Conservation (phyloP, 1,140 invertebrate genomes). For the Homalodisca vitripennis region DNA sequence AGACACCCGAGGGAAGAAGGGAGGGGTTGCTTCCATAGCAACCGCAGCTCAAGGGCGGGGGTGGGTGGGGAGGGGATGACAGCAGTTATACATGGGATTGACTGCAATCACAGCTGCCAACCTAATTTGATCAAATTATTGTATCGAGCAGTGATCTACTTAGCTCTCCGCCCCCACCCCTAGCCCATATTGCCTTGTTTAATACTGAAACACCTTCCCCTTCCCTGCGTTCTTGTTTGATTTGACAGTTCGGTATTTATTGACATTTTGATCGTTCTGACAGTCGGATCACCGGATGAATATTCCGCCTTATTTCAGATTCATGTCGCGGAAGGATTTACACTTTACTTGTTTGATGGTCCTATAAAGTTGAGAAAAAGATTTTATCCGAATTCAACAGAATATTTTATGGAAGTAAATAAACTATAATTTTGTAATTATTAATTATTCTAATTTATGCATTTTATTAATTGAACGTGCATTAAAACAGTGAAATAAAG, state of each 20-base stretch:
- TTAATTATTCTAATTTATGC: too few species aligned
- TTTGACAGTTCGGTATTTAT: not conserved
- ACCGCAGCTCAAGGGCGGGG: conserved; percentile 11
- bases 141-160: conserved; percentile 6
- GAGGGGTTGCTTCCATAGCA: not conserved
- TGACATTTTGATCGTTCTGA: not conserved
- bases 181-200: not conserved
- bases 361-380: too few species aligned
- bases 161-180: not conserved
- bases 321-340: too few species aligned
- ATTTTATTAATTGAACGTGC: too few species aligned
- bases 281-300: too few species aligned
- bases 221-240: not conserved
- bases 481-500: too few species aligned
- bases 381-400: too few species aligned
- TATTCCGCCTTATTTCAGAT: too few species aligned
- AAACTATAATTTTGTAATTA: too few species aligned
- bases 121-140: conserved; percentile 25
- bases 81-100: conserved; percentile 15
- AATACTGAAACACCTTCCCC: not conserved
- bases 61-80: not conserved
- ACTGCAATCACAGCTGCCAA: conserved; percentile 12
- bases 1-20: conserved; percentile 20
- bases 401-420: too few species aligned
- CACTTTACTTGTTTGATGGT: too few species aligned